Evolutionary conservation across 2,113 vertebrate genomes (phyloP).

Genomic region (Rhadina sibilatrix): DNA sequence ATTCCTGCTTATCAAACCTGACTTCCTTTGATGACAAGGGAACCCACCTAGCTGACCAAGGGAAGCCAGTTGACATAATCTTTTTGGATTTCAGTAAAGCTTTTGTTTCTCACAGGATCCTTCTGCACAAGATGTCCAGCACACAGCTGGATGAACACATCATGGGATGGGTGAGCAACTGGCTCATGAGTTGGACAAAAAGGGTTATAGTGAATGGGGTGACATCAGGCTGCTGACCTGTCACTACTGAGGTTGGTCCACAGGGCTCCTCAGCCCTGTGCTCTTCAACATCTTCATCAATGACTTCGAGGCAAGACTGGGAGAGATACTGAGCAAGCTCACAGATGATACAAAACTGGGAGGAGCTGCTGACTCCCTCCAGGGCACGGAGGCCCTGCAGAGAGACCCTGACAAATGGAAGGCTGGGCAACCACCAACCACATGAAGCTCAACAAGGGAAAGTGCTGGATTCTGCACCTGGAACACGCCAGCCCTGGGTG

Average conservation of each 20-base stretch:
- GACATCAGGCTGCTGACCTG: neutral
- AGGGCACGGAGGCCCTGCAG: neutral
- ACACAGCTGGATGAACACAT: neutral
- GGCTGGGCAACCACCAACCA: neutral
- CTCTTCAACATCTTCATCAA: neutral
- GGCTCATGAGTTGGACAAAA: neutral
- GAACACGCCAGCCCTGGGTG: rapidly evolving
- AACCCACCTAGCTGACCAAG: neutral
- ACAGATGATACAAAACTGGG: too few relatives aligned
- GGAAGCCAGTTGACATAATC: neutral
- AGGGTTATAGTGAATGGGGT: neutral
- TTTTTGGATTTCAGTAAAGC: neutral
- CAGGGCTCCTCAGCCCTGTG: neutral
- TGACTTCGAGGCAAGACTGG: too few relatives aligned
- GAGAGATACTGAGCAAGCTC: too few relatives aligned
- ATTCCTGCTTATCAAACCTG: neutral
- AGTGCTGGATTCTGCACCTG: neutral
- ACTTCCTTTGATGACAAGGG: neutral
- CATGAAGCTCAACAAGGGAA: neutral
- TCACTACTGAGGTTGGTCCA: neutral
- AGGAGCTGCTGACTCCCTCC: neutral
- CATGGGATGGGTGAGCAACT: neutral
- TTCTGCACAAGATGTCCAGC: neutral
- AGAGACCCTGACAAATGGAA: neutral
- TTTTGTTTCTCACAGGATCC: neutral